Conservation (phyloP, 2,113 vertebrate species). For the Leptocoma aspasia region DNA sequence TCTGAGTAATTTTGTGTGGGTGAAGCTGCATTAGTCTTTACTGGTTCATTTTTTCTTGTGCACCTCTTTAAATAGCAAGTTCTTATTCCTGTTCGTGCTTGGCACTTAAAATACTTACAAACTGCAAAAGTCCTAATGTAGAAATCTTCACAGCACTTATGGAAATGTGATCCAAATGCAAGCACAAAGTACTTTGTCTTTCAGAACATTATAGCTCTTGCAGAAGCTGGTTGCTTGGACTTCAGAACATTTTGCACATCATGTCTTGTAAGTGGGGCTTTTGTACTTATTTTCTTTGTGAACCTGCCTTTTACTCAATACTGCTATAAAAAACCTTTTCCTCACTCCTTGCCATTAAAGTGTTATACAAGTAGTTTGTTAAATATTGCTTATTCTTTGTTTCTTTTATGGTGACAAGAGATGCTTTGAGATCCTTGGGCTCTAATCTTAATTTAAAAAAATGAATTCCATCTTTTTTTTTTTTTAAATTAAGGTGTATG, state of each 20-base stretch:
- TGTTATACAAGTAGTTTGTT: neutral
- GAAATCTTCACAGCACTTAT: neutral
- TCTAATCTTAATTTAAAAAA: neutral
- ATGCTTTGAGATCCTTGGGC: neutral
- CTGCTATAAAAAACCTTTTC: neutral
- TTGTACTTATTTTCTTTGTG: neutral
- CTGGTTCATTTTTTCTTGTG: neutral
- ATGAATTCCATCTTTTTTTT: neutral
- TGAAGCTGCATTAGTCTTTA: neutral
- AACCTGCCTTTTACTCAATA: neutral
- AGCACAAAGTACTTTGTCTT: neutral
- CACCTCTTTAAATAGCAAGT: neutral
- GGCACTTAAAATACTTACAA: neutral
- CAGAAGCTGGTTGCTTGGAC: constrained; percentile 89
- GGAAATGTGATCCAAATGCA: neutral
- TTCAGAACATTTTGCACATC: constrained; percentile 90
- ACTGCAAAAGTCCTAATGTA: neutral
- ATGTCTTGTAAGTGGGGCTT: constrained; percentile 86
- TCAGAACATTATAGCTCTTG: constrained; percentile 88
- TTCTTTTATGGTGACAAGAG: neutral
- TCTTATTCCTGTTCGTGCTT: neutral
- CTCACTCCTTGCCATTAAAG: neutral
- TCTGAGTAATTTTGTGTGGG: neutral
- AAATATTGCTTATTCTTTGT: neutral
- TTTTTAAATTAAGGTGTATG: neutral